A percentile compares a stretch with the other conserved stretches of the same genome.
Evolutionary conservation across 37 sponge, comb jelly and placozoan species (phyloP).

Genomic region (Geodia barretti): DNA sequence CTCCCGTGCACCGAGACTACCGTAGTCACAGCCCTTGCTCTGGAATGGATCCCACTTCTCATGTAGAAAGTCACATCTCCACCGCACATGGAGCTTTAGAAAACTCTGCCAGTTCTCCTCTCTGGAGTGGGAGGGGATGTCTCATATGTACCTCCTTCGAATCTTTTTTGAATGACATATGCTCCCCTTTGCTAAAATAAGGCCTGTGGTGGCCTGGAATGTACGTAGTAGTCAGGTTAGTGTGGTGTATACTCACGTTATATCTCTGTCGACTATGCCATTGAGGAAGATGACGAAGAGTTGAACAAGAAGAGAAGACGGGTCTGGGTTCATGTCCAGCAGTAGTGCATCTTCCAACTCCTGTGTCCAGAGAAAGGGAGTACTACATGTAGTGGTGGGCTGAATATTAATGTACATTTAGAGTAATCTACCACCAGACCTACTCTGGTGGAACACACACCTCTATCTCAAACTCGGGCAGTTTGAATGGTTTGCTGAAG

Average conservation of each 20-base stretch:
- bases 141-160: neutral
- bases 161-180: neutral
- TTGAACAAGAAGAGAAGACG: constrained; percentile 58
- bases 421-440: too few relatives aligned
- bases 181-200: too few relatives aligned
- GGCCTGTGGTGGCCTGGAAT: too few relatives aligned
- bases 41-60: constrained; percentile 73
- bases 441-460: too few relatives aligned
- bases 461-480: constrained; percentile 82
- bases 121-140: constrained; percentile 16
- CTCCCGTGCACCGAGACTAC: constrained; percentile 47
- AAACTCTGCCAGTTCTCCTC: constrained; percentile 76
- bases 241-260: constrained; percentile 67
- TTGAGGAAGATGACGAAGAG: constrained; percentile 60
- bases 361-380: constrained; percentile 13
- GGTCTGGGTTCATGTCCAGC: constrained; percentile 50
- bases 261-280: constrained; percentile 65
- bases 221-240: too few relatives aligned
- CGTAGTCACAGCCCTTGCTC: constrained; percentile 44
- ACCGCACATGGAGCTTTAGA: constrained; percentile 76
- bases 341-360: constrained; percentile 79
- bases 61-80: constrained; percentile 71
- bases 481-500: constrained; percentile 74
- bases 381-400: too few relatives aligned
- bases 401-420: too few relatives aligned